Evolutionary conservation across 1,140 invertebrate species (phyloP), one percentile per base, ranked within the genome.

Genomic region (Caenorhabditis latens): DNA sequence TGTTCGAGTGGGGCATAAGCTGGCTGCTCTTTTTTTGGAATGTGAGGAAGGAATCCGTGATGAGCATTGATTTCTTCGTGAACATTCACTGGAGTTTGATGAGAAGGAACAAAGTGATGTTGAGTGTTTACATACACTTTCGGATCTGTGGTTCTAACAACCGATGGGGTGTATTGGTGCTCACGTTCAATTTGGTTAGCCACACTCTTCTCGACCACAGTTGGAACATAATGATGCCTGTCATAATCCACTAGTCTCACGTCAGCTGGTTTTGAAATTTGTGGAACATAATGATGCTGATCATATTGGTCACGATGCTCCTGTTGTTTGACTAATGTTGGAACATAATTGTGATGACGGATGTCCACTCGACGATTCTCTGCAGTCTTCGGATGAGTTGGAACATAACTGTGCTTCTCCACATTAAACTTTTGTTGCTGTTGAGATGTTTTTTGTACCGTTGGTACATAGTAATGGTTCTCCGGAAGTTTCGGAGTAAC

Each of bases 221-320:
- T 48, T 21, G 71, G 71, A 48, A 79, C 71, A 24, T 79, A 79
- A 43, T 79, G 71, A 24, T 79, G 43, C 46, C 53, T 79, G 7
- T 79, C 71, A 50, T 79, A 50, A 42, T 79, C 71, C 3, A 24
- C 46, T 7, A 48, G 46, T 48, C 53, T 79, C 7, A 50, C 46
- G 24, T 79, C 71, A 8, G 71, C 50, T 24, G 71, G 71, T 32
- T 79, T 79, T 3, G 71, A 46, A 24, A 79, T 21, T 50, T 79
- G 46, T 1, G 84, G 63, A 48, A 53, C 65, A 43, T 85, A 67
- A 13, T 84, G 57, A 46, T 85, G 84, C 2, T 85, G 84, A 85
- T 85, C 71, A 24, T 53, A 50, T 7, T 32, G 13, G 21, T 79
- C 71, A 5, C 46, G 65, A 85, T 85, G 84, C 7, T 71, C 67